Base-by-base conservation (phyloP, 2,797 vertebrate genomes). In the Hozukius guyotensis region DNA sequence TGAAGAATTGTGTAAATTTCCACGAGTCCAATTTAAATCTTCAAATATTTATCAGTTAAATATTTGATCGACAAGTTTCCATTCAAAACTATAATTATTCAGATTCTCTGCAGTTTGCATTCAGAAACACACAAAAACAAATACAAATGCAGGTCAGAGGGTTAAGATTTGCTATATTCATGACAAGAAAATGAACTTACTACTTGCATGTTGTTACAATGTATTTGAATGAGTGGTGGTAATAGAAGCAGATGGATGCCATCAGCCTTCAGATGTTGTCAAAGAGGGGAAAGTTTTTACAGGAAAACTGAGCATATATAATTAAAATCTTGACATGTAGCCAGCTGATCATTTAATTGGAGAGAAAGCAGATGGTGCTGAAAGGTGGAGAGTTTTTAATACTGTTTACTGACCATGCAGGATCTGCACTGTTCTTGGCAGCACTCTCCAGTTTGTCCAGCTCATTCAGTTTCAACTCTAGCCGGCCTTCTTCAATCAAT, bases 401-500 rank as follows among this genome's bases (percentile, higher is more conserved):
- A 5, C 0, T 0, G 31, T 72, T 59, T 62, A 86, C 93, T 80
- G 81, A 99, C 98, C 98, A 99, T 0, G 96, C 96, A 0, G 95
- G 91, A 1, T 95, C 93, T 3, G 84, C 68, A 9, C 14, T 90
- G 16, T 76, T 90, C 86, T 94, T 95, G 2, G 95, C 94, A 68
- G 94, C 94, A 29, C 89, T 92, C 86, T 97, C 96, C 8, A 99
- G 94, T 75, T 92, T 91, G 76, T 99, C 98, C 90, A 99, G 82
- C 8, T 96, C 93, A 46, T 93, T 90, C 16, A 99, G 87, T 72
- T 97, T 97, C 14, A 20, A n/a, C 55, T 97, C 95, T 32, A 99
- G 93, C 20, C 95, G 95, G 1, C 97, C 98, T 77, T 99, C 98
- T 5, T 96, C 89, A 75, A 97, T 96, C 56, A 99, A 89, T 72